Evolutionary conservation across 2,888 invertebrate species (phyloP), one percentile per base, ranked within the genome.

Genomic region (Trachelus iudaicus): DNA sequence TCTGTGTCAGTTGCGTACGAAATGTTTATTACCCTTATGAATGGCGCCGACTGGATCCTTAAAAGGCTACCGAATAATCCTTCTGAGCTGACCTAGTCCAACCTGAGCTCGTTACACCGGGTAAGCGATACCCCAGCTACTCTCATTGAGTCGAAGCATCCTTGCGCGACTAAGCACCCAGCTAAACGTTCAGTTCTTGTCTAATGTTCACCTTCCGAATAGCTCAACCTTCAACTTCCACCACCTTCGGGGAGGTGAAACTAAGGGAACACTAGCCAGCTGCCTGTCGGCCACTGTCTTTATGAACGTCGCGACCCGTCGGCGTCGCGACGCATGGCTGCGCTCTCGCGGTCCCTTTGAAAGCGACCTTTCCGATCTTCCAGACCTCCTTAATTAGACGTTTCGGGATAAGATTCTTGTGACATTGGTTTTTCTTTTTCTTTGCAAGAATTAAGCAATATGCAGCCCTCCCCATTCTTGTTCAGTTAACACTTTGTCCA

Each of bases 41-140:
- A 56, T 56, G 23, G 56, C 23, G 56, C 23, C 56, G 23, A 23
- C 56, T 23, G 23, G 56, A 56, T 56, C 23, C 23, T 56, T 56
- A 56, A 56, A 56, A 56, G 56, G 23, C 56, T 56, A 33, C 34
- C 34, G 40, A 77, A 34, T 73, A 77, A 37, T 74, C 77, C 77
- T 34, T 34, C 40, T 33, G 37, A 75, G 34, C 77, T 56, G 40
- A 77, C 56, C 75, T 76, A 37, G 74, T 69, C 77, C 68, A 75
- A 75, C 71, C 80, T 79, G 77, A 81, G 79, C 77, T 76, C 79
- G 79, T 80, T 83, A 81, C 81, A 77, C 77, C 76, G 82, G 81
- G 86, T 85, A 86, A 86, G 80, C 83, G 86, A 86, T 86, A 86
- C 85, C 82, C 23, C 81, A 77, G 81, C 80, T 79, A 79, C 79